These are phyloP conservation scores for Frankliniella fusca DNA, from an alignment of 2,888 invertebrate species.

Conservation along the genomic window DNA sequence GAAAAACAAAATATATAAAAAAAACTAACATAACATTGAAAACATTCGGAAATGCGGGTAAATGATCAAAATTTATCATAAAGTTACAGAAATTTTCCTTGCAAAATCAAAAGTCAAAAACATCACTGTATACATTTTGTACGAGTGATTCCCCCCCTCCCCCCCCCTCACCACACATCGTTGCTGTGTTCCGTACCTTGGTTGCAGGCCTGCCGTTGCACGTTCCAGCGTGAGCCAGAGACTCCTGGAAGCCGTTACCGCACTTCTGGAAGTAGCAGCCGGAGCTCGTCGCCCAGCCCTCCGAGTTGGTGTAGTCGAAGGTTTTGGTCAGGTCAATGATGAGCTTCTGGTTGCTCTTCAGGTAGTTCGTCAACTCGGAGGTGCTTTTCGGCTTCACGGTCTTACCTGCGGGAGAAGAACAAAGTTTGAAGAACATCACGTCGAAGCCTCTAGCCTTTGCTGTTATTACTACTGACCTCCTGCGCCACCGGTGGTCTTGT, in stretches of 20 bases:
- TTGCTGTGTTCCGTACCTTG: conserved; percentile 4
- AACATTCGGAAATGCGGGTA: too few species aligned
- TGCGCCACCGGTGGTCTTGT: conserved; percentile 4
- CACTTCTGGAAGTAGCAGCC: conserved; percentile 29
- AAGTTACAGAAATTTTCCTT: too few species aligned
- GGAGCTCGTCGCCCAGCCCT: background rate
- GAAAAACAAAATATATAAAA: too few species aligned
- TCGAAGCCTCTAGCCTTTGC: background rate
- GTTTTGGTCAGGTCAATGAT: conserved; percentile 27
- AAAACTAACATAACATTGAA: too few species aligned
- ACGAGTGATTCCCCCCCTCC: too few species aligned
- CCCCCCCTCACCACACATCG: too few species aligned
- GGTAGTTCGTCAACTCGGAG: background rate
- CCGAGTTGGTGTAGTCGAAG: conserved; percentile 31
- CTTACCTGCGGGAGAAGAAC: background rate
- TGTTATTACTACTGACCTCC: background rate
- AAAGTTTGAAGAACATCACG: too few species aligned
- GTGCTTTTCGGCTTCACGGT: background rate
- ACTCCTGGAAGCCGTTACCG: background rate
- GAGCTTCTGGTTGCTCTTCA: background rate
- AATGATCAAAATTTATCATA: too few species aligned
- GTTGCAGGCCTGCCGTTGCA: conserved; percentile 22
- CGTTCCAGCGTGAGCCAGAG: conserved; percentile 2
- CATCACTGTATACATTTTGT: too few species aligned
- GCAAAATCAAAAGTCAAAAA: too few species aligned